Base-by-base conservation (phyloP, 2,113 vertebrate genomes). In the Malurus melanocephalus region DNA sequence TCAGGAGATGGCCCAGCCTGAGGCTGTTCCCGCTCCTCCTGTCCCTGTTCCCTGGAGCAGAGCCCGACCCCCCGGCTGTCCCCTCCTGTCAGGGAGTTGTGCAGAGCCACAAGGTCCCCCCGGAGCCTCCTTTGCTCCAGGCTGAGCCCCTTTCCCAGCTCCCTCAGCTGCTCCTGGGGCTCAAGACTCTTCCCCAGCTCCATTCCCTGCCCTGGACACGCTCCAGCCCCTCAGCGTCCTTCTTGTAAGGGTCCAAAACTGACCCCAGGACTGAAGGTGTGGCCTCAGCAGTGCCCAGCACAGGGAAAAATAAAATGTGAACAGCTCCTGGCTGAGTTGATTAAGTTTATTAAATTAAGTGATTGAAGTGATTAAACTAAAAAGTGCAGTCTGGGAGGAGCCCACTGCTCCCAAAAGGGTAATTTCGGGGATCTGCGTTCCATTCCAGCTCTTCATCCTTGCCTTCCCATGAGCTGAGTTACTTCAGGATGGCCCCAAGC, bases 161-260 rank as follows among this genome's bases (percentile, higher is more conserved):
- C 72, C 62, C 22, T 60, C 53, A 35, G 62, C 24, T 2, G 4
- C 32, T 33, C 43, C 62, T 46, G 42, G 30, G 24, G 30, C 62
- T 60, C 53, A 46, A 85, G 61, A 2, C 22, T 27, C 21, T 52
- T 52, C 5, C 5, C 38, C 72, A 76, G 24, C 56, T 48, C 48
- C 1, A 0, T 33, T 48, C 49, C 49, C 26, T 86, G 16, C 26
- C 2, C 43, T 49, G 57, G 26, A 16, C 21, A 13, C 0, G 0
- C 30, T 72, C 51, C 59, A 79, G 51, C 15, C 12, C 15, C 51
- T 51, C 66, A 1, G 4, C 9, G 15, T 38, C 42, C 21, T 35
- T 42, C 43, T 57, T 5, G 17, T 32, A 27, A 0, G 0, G 6
- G 4, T 2, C 15, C 35, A 42, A n/a, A 75, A 35, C 7, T 35